Conservation (phyloP, 2,888 invertebrate species). For the Hyles lineata region DNA sequence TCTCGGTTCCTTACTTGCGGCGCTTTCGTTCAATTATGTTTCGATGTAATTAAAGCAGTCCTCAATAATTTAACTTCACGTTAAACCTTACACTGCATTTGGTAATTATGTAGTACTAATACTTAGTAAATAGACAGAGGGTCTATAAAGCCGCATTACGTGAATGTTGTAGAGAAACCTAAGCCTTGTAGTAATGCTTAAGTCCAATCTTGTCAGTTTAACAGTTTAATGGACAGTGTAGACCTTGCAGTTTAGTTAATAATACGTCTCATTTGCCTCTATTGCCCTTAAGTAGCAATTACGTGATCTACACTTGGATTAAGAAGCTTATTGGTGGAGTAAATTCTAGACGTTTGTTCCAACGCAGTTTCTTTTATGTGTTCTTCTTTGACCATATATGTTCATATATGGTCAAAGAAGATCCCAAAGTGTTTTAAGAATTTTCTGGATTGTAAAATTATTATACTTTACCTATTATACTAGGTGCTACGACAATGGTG, state of each 20-base stretch:
- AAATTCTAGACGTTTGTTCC: background rate
- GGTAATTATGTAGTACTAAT: background rate
- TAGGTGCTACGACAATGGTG: too few species aligned
- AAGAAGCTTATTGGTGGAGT: background rate
- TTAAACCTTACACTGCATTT: background rate
- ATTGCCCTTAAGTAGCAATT: slow-evolving; percentile 13
- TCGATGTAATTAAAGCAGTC: background rate
- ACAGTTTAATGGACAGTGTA: slow-evolving; percentile 15
- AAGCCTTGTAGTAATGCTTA: background rate
- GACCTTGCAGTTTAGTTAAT: slow-evolving; percentile 8
- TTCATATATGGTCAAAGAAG: too few species aligned
- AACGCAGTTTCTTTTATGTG: background rate
- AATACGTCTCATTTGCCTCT: slow-evolving; percentile 2
- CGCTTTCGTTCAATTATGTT: background rate
- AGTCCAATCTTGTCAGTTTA: slow-evolving; percentile 7
- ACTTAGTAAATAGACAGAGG: background rate
- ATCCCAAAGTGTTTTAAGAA: too few species aligned
- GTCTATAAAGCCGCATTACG: background rate
- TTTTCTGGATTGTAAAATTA: too few species aligned
- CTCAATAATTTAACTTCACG: too few species aligned
- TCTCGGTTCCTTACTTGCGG: background rate
- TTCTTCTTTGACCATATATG: too few species aligned
- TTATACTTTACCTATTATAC: too few species aligned
- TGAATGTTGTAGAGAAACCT: background rate
- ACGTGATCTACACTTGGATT: background rate